Conservation (phyloP, 2,888 invertebrate species). For the Orchesella flavescens region DNA sequence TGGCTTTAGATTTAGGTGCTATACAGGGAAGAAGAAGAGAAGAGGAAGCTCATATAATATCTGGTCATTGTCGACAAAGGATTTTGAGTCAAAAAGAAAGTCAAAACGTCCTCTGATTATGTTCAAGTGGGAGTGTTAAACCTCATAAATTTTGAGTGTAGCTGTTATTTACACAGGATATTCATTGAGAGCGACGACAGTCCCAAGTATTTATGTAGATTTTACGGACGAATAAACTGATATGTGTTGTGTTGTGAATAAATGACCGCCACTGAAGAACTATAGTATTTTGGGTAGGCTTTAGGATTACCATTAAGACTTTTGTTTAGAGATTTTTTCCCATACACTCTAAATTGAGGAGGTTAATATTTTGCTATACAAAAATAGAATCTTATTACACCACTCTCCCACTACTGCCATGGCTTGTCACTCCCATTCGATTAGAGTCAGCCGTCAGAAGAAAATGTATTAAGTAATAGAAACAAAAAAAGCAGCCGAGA, state of each 20-base stretch:
- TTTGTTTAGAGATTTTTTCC: slow-evolving; percentile 20
- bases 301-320: background rate
- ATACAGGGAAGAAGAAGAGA: slow-evolving; percentile 17
- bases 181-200: background rate
- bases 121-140: background rate
- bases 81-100: slow-evolving; percentile 33
- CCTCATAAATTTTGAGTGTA: background rate
- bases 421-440: slow-evolving; percentile 37
- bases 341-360: background rate
- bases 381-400: background rate
- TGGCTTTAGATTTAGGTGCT: background rate
- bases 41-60: slow-evolving; percentile 9
- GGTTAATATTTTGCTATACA: background rate
- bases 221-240: background rate
- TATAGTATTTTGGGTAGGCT: background rate
- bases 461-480: background rate
- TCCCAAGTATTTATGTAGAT: background rate
- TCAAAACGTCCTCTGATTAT: slow-evolving; percentile 5
- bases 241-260: background rate
- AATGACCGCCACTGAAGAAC: slow-evolving; percentile 2
- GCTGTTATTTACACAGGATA: slow-evolving; percentile 1
- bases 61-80: slow-evolving; percentile 42
- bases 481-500: background rate
- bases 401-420: background rate
- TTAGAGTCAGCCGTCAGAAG: background rate